These are phyloP conservation scores for Heteractis magnifica DNA, from an alignment of 92 coral and sea anemone genomes.

Conservation along the genomic window DNA sequence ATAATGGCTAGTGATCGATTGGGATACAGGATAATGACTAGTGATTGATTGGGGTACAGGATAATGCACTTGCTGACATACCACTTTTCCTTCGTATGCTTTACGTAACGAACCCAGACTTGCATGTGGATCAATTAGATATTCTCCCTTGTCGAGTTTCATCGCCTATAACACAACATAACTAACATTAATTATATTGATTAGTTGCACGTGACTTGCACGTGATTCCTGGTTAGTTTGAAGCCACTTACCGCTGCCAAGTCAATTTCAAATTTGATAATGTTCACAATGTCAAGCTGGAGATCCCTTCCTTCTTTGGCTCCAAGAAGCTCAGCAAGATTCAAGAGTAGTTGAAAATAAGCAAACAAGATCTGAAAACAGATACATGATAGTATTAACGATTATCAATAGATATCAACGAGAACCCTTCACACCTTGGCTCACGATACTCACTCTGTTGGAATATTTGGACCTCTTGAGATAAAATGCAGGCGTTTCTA, in stretches of 20 bases:
- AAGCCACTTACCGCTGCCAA: slow-evolving; percentile 41
- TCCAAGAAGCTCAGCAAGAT: slow-evolving; percentile 36
- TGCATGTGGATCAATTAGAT: background rate
- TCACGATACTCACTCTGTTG: slow-evolving; percentile 3
- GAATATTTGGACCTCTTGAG: slow-evolving; percentile 6
- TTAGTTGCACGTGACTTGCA: background rate
- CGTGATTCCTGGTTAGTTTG: background rate
- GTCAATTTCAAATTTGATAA: slow-evolving; percentile 35
- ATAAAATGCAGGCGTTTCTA: slow-evolving; percentile 24
- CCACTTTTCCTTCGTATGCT: slow-evolving; percentile 3
- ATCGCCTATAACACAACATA: slow-evolving; percentile 12
- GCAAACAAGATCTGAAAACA: slow-evolving; percentile 33
- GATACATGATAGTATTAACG: background rate
- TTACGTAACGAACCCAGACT: slow-evolving; percentile 13
- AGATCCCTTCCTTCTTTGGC: background rate
- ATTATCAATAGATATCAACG: background rate
- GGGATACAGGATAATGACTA: too few species aligned
- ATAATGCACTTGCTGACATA: background rate
- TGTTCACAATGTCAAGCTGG: slow-evolving; percentile 3
- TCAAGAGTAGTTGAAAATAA: slow-evolving; percentile 34
- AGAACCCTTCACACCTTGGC: too few species aligned
- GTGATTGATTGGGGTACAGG: background rate
- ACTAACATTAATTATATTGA: too few species aligned
- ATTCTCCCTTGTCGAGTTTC: background rate
- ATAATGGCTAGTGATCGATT: too few species aligned